Conservation (phyloP, 2,888 invertebrate species). For the Ecdyonurus torrentis region DNA sequence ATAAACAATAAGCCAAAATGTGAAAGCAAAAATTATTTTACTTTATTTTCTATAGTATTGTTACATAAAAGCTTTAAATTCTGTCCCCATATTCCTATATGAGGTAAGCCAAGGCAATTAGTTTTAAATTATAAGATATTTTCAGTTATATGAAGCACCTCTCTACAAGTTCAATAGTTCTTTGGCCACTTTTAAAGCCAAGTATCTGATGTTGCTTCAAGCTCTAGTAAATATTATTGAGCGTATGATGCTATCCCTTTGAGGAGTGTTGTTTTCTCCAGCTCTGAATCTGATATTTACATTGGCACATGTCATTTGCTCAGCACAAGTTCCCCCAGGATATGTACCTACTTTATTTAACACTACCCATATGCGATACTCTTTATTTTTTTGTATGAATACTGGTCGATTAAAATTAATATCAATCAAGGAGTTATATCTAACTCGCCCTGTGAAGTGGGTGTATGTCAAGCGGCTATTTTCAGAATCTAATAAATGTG, state of each 20-base stretch:
- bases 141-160: no score
- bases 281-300: slow-evolving; percentile 62
- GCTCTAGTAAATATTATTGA: slow-evolving; percentile 45
- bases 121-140: no score
- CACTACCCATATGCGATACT: slow-evolving; percentile 66
- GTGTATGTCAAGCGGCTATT: slow-evolving; percentile 66
- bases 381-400: slow-evolving; percentile 55
- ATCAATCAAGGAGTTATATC: slow-evolving; percentile 55
- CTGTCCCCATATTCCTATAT: no score
- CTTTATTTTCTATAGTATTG: no score
- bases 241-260: slow-evolving; percentile 59
- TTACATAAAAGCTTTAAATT: no score
- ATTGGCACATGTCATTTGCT: slow-evolving; percentile 46
- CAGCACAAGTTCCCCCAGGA: slow-evolving; percentile 56
- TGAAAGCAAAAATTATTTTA: no score
- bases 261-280: slow-evolving; percentile 49
- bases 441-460: slow-evolving; percentile 60
- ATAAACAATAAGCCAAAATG: no score
- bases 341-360: slow-evolving; percentile 71
- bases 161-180: no score
- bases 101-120: no score
- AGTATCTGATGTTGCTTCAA: no score
- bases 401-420: slow-evolving; percentile 66
- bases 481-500: slow-evolving; percentile 62
- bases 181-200: no score